Evolutionary conservation across 1,140 invertebrate species (phyloP), one percentile per base, ranked within the genome.

Genomic region (Spodoptera litura): DNA sequence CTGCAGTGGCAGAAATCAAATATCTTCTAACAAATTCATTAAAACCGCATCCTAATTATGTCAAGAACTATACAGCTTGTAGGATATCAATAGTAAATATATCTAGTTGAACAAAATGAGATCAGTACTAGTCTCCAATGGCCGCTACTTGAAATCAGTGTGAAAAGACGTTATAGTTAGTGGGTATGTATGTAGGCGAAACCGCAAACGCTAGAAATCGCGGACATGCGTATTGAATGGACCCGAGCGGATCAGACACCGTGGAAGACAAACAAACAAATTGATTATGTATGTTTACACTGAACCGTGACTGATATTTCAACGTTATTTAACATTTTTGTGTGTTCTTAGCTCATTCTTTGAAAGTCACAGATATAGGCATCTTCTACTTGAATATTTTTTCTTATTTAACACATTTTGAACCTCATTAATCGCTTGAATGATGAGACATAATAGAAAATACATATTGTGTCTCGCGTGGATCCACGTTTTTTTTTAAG

Each of bases 131-230:
- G 38, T 66, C 8, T 51, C 38, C 15, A 49, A 38, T 66, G 38
- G 62, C 62, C 12, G 61, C 62, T 53, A 70, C 71, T 55, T 13
- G 53, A 55, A 38, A 25, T 35, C 64, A 12, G 56, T 64, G 51
- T 76, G 59, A 64, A 64, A 64, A 35, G 52, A 12, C 52, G 53
- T 20, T 71, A 38, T 56, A 13, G 44, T 20, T 76, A 53, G n/a
- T 52, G 20, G 11, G 73, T 64, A 20, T 62, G 66, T 76, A 78
- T 79, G 64, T 78, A 58, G 64, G 73, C 51, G 44, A 78, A 87
- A 87, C 87, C 85, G 78, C 87, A 86, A 84, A 76, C 79, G 68
- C 72, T 82, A 78, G 82, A 88, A 88, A 88, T 85, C 82, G 74
- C 79, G 80, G 79, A 83, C 80, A 66, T 71, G 49, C 66, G 71